Base-by-base conservation (phyloP, 2,888 invertebrate genomes). In the Acrocera orbiculus region DNA sequence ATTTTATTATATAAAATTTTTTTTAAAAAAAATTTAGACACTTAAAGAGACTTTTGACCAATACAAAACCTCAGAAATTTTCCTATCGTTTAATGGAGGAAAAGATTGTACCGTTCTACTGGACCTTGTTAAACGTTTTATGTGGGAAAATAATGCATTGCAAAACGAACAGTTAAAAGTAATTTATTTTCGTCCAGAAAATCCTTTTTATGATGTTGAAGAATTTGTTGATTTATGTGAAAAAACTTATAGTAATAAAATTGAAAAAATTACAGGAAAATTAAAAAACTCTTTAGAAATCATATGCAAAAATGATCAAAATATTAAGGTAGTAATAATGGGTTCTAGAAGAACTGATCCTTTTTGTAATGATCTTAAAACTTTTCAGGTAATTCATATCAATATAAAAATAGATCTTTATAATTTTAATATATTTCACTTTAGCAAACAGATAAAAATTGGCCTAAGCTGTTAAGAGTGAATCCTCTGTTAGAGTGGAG, bases 71-170 rank as follows among this genome's bases (percentile, higher is more conserved):
- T 67, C 77, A 34, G 77, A 87, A 56, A 64, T 90, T 11, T 87
- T 89, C 49, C 54, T 98, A 19, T 82, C 90, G 16, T 98, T 96
- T 59, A 98, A 98, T 54, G 98, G 98, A 4, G 98, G 98, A 2
- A 98, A 98, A 64, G 98, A 98, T 62, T 96, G 96, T 54, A 95
- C 95, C 1, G 87, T 80, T 0, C 65, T 96, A 10, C 63, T 98
- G 23, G 80, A 87, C 55, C 56, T 89, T 40, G 59, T 60, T 10
- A 46, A n/a, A n/a, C n/a, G n/a, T n/a, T n/a, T n/a, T n/a, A n/a
- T n/a, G n/a, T n/a, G n/a, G n/a, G n/a, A n/a, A n/a, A n/a, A n/a
- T n/a, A n/a, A n/a, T n/a, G n/a, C n/a, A n/a, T n/a, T n/a, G n/a
- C n/a, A n/a, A n/a, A n/a, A n/a, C n/a, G n/a, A n/a, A 3, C 65